Base-by-base conservation (phyloP, 2,888 invertebrate species). In the Baccha elongata region DNA sequence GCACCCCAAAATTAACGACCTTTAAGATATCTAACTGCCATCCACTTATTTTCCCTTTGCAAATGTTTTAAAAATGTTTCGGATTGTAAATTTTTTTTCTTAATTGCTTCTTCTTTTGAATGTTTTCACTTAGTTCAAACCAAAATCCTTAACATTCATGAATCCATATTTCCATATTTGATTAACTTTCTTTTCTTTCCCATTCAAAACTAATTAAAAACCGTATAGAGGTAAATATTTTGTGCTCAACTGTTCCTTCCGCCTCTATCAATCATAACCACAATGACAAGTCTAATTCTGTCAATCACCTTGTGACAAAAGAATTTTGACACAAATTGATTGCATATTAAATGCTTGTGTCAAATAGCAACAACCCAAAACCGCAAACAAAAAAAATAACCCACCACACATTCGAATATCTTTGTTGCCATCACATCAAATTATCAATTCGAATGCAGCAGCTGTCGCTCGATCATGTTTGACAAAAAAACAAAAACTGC, bases 251-350 rank as follows among this genome's bases (percentile, higher is more conserved):
- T 62, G 29, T 50, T 62, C 50, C 72, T 78, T 83, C 68, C 72
- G 83, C 78, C 44, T 55, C 21, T 55, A 83, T 83, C 83, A 78
- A 83, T 83, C 83, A 83, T 64, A 68, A 58, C 55, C 64, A 72
- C 83, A 78, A 64, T 78, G 83, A 83, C 78, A 78, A 78, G 55
- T 73, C 76, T 76, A 72, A 67, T 83, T 83, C 78, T 78, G 83
- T 73, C 83, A 78, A 83, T 83, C 83, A 83, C 26, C 50, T 17
- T 17, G 42, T 50, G 46, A 83, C 83, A 83, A 83, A 83, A 73
- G 83, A 78, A 62, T 83, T 83, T 83, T 78, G 83, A 83, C 83
- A 83, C 78, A 83, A 83, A 83, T 73, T 83, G 83, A 83, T 83
- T 55, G 78, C 83, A 53, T 68, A 73, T 83, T 83, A 83, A 83